Evolutionary conservation across 1,140 invertebrate genomes (phyloP).

Genomic region (Trinorchestia longiramus): DNA sequence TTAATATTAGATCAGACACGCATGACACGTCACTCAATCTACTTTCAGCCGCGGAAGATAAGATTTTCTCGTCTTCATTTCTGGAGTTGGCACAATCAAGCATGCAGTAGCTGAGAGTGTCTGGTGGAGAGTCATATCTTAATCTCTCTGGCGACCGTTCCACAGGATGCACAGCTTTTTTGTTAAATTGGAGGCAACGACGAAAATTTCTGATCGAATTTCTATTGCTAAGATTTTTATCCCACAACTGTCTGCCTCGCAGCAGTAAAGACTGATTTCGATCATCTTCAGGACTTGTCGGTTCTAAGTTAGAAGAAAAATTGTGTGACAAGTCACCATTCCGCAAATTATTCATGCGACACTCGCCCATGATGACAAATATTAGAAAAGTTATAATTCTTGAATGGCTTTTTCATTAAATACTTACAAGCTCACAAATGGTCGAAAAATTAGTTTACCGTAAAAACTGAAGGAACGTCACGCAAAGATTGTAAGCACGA

Average conservation of each 20-base stretch:
- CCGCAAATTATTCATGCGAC: not conserved
- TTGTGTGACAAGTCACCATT: not conserved
- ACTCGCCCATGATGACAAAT: not conserved
- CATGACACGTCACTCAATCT: not conserved
- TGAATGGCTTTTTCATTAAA: too few relatives aligned
- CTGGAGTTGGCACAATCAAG: not conserved
- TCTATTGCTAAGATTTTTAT: not conserved
- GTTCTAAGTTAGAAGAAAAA: not conserved
- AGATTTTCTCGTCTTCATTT: not conserved
- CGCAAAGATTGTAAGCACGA: not conserved
- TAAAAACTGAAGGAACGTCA: not conserved
- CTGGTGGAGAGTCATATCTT: not conserved
- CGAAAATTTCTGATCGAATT: not conserved
- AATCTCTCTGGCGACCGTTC: not conserved
- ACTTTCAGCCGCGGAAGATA: not conserved
- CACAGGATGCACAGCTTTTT: not conserved
- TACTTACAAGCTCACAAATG: too few relatives aligned
- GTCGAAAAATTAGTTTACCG: not conserved
- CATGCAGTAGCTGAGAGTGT: conserved; percentile 14
- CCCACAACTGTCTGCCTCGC: not conserved
- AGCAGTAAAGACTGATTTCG: not conserved
- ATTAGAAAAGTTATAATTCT: not conserved
- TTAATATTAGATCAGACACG: not conserved
- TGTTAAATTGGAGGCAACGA: conserved; percentile 5
- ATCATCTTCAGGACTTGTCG: not conserved